Percentiles rank a stretch among this genome's conserved stretches.
These are phyloP conservation scores for Abrostola tripartita DNA, from an alignment of 2,888 invertebrate species.

Conservation along the genomic window DNA sequence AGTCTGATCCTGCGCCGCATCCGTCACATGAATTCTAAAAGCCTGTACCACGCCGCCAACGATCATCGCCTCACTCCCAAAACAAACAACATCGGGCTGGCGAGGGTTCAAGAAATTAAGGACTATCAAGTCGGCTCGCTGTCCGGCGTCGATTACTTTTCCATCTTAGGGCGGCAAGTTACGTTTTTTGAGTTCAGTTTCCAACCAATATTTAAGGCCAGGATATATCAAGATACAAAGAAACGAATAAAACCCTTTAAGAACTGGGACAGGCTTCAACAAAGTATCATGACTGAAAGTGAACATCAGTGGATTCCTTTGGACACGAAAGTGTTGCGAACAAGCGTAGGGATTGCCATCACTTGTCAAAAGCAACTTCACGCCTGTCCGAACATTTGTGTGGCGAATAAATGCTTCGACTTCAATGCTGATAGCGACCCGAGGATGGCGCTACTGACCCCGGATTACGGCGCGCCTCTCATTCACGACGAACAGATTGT, in stretches of 20 bases:
- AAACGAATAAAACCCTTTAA: neutral
- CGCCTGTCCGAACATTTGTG: slow-evolving; percentile 4
- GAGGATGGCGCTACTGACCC: neutral
- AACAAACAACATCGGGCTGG: slow-evolving; percentile 10
- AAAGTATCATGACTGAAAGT: neutral
- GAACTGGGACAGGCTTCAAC: neutral
- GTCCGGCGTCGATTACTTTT: neutral
- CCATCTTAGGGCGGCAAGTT: neutral
- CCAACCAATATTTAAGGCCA: slow-evolving; percentile 1
- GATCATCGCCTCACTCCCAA: neutral
- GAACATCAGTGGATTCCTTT: neutral
- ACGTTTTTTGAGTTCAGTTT: slow-evolving; percentile 2
- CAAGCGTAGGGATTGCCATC: neutral
- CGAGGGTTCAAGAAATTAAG: neutral
- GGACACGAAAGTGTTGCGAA: neutral
- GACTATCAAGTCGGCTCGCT: neutral
- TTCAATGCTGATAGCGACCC: neutral
- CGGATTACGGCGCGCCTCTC: slow-evolving; percentile 27
- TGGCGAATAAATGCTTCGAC: slow-evolving; percentile 7
- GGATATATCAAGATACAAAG: neutral
- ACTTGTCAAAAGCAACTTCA: neutral
- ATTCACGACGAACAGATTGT: slow-evolving; percentile 15
- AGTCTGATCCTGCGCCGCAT: neutral
- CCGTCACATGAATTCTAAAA: slow-evolving; percentile 6
- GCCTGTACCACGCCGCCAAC: neutral